A percentile compares a stretch with the other conserved stretches of the same genome.
Conservation (phyloP, 2,888 invertebrate species). For the Drosophila koepferae region DNA sequence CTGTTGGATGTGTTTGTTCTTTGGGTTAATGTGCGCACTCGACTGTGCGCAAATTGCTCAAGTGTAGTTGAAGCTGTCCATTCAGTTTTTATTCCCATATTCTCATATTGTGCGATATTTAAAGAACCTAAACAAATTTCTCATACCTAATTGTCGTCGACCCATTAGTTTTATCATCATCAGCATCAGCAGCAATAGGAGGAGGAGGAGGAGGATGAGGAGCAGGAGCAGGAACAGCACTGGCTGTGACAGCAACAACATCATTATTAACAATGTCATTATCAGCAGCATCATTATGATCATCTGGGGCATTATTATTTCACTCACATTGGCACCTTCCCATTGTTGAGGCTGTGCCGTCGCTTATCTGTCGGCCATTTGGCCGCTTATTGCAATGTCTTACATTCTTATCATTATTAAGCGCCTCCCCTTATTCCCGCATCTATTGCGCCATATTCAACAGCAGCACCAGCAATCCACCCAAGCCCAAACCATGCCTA, state of each 20-base stretch:
- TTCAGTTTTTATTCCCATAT: conserved; percentile 42
- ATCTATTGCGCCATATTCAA: conserved; percentile 22
- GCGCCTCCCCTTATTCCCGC: conserved; percentile 27
- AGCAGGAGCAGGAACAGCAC: background rate
- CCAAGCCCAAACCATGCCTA: conserved; percentile 1
- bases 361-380: conserved; percentile 69
- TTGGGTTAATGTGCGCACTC: conserved; percentile 79
- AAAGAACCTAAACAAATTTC: conserved; percentile 58
- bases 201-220: conserved; percentile 11
- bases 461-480: background rate
- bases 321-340: conserved; percentile 72
- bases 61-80: conserved; percentile 75
- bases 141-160: conserved; percentile 64
- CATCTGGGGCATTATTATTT: conserved; percentile 66
- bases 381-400: conserved; percentile 77
- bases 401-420: conserved; percentile 77
- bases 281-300: conserved; percentile 41
- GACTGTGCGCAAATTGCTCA: conserved; percentile 81
- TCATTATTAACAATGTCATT: conserved; percentile 34
- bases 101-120: conserved; percentile 44
- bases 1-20: conserved; percentile 52
- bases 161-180: conserved; percentile 76
- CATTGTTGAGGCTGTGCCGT: conserved; percentile 39
- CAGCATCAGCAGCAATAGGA: conserved; percentile 17
- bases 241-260: conserved; percentile 18